phyloP scores from a whole-genome alignment of 2,888 invertebrate genomes.

The Mythimna lalbum region DNA sequence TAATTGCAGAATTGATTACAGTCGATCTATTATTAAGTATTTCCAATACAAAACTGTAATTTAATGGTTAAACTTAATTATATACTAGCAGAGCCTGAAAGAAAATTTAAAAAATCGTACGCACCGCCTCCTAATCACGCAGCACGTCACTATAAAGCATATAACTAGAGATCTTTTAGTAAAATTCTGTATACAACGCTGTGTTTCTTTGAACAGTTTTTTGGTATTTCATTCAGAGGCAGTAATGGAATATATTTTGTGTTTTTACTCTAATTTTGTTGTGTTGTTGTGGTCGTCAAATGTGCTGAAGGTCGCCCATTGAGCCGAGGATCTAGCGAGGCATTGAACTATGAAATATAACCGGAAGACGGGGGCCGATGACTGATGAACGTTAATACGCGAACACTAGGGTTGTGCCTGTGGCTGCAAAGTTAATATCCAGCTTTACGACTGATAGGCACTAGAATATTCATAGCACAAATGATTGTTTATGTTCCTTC shows the following conservation, averaged over 20 bases:
- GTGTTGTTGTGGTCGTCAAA: constrained; percentile 67
- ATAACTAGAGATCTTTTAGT: not conserved
- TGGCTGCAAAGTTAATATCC: constrained; percentile 36
- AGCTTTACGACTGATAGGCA: constrained; percentile 31
- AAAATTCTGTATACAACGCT: constrained; percentile 46
- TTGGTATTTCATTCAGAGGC: constrained; percentile 27
- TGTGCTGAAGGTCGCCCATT: constrained; percentile 79
- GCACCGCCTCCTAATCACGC: constrained; percentile 49
- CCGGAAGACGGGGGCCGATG: constrained; percentile 86
- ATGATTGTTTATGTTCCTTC: constrained; percentile 6
- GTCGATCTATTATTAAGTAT: constrained; percentile 25
- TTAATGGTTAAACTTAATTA: constrained; percentile 49
- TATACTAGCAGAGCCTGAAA: constrained; percentile 36
- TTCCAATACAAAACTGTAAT: constrained; percentile 25
- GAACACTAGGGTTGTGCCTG: constrained; percentile 69
- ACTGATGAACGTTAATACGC: constrained; percentile 80
- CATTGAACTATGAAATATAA: constrained; percentile 86
- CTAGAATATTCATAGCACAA: constrained; percentile 38
- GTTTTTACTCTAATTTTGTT: constrained; percentile 42
- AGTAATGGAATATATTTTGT: constrained; percentile 51
- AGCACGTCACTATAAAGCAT: constrained; percentile 12
- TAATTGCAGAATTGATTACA: constrained; percentile 18
- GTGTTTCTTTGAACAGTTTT: constrained; percentile 17
- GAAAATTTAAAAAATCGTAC: constrained; percentile 43
- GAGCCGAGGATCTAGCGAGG: constrained; percentile 76